Conservation (phyloP, 2,888 invertebrate species). For the Ramazzottius varieornatus region DNA sequence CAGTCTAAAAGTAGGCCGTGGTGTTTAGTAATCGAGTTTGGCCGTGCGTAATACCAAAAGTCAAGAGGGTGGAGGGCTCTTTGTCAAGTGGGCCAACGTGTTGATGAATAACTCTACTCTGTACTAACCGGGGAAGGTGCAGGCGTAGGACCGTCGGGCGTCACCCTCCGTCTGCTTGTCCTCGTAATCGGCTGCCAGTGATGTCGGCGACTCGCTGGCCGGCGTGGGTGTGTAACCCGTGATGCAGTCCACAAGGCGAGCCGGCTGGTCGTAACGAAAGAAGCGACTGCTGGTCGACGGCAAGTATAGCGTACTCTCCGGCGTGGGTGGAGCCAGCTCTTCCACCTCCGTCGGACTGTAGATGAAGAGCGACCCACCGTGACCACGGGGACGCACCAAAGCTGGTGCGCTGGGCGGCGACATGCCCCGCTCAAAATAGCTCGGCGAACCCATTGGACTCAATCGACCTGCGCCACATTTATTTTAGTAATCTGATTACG, state of each 20-base stretch:
- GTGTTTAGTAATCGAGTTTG: no score
- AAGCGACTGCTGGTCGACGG: background rate
- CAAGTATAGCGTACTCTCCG: background rate
- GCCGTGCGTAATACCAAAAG: no score
- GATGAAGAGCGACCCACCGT: no score
- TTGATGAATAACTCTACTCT: no score
- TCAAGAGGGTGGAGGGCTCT: no score
- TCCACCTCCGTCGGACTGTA: background rate
- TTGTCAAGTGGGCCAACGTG: no score
- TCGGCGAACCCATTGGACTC: background rate
- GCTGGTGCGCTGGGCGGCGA: background rate
- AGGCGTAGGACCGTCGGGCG: background rate
- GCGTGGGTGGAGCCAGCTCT: background rate
- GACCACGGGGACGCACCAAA: background rate
- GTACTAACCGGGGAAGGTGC: background rate
- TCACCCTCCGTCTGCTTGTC: background rate
- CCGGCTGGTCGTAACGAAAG: background rate
- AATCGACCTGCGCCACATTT: background rate
- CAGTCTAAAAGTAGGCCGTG: no score
- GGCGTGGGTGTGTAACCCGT: background rate
- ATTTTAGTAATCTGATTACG: background rate
- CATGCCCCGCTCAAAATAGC: background rate
- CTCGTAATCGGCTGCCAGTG: background rate
- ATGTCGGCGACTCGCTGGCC: background rate
- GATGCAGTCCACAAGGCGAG: background rate